Base-by-base conservation (phyloP, 2,797 vertebrate genomes). In the Melanotaenia maccullochi region DNA sequence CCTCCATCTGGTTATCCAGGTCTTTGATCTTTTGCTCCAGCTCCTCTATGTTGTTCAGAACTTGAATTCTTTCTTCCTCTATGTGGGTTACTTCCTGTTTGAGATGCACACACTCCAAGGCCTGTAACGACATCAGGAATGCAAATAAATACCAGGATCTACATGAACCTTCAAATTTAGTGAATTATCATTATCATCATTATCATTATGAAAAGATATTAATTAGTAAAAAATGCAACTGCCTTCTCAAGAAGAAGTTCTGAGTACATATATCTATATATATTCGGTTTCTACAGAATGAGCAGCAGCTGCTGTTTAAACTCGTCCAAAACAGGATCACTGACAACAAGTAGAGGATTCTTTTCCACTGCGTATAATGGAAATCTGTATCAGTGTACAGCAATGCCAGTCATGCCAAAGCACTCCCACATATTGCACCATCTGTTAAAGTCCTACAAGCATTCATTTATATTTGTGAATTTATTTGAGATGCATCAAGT, bases 11-110 rank as follows among this genome's bases (percentile, higher is more conserved):
- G 90, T 97, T 98, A 89, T 97, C 96, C 91, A 99, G 89, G 81
- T 99, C 97, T 93, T 97, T 98, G 93, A 98, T 96, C 92, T 98
- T 98, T 93, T 97, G 96, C 90, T 98, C 95, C 84, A 98, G 93
- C 85, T 99, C 97, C 63, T 99, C 97, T 1, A 98, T 92, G 87
- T 98, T 98, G 90, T 97, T 98, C 9, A 98, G 86, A 63, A 96
- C 96, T 70, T 94, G 91, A 73, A 98, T 95, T 79, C 96, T 95
- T 75, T 97, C 94, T 71, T 97, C 96, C 80, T 98, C 97, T 78
- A 98, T 95, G 0, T 88, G 94, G 12, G 91, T 93, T 60, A 98
- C 93, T 89, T 98, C 96, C 89, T 96, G 95, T 71, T 93, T 94
- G 82, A 95, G 93, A 82, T 96, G 95, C 81, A 94, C 89, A 40